Percentiles rank a stretch among this genome's conserved stretches.
These are phyloP conservation scores for Antedon mediterranea DNA, from an alignment of 53 echinoderm and acorn worm species.

Conservation along the genomic window DNA sequence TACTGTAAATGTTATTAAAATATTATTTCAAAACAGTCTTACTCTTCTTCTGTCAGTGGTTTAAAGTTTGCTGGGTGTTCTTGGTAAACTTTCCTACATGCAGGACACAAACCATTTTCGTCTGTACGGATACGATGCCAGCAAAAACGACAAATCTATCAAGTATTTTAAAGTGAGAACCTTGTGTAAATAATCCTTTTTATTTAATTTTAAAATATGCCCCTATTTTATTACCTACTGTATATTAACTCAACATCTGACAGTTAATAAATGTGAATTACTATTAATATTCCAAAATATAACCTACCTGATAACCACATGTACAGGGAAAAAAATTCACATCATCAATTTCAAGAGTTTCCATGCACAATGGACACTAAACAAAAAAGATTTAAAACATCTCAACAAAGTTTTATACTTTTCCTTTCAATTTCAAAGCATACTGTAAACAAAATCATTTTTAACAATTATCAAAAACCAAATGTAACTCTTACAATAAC, in stretches of 20 bases:
- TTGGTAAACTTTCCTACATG: conserved; percentile 89
- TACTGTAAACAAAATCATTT: no score
- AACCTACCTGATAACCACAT: conserved; percentile 78
- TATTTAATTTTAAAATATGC: no score
- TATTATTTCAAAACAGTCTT: conserved; percentile 11
- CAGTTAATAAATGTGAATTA: no score
- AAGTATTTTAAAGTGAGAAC: neutral
- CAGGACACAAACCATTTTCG: conserved; percentile 97
- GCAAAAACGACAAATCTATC: conserved; percentile 88
- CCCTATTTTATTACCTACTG: no score
- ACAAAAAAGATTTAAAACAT: conserved; percentile 2
- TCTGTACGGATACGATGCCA: conserved; percentile 99
- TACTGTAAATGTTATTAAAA: no score
- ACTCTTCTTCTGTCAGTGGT: conserved; percentile 98
- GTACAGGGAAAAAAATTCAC: conserved; percentile 97
- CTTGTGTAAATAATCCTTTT: no score
- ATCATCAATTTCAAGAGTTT: conserved; percentile 92
- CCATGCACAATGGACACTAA: conserved; percentile 99
- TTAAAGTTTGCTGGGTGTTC: conserved; percentile 99
- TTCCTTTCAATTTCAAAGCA: no score
- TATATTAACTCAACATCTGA: no score
- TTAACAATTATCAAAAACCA: no score
- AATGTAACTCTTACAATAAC: no score
- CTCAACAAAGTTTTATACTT: no score
- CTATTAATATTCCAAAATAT: neutral